Percentiles rank a stretch among this genome's conserved stretches.
Conservation (phyloP, 2,113 vertebrate species). For the Dipodomys spectabilis region DNA sequence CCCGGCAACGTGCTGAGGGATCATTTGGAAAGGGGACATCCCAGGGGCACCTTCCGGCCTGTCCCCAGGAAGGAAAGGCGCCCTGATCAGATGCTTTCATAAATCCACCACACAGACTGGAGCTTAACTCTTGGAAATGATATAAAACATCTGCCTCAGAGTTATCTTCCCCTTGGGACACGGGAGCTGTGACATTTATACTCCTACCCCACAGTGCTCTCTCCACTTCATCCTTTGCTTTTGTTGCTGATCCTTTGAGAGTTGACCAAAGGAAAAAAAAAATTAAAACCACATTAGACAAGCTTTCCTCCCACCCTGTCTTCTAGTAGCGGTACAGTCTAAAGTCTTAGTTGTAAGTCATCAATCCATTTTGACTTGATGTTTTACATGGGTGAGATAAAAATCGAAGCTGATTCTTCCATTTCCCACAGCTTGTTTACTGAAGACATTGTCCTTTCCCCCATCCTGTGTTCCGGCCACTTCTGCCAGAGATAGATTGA, state of each 20-base stretch:
- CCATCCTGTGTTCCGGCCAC: neutral
- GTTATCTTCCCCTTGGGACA: neutral
- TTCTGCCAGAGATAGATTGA: neutral
- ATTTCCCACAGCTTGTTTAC: neutral
- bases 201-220: neutral
- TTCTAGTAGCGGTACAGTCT: neutral
- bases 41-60: neutral
- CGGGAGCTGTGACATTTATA: neutral
- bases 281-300: neutral
- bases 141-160: neutral
- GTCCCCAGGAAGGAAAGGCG: neutral
- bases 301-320: neutral
- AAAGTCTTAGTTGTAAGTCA: neutral
- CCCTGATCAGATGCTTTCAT: neutral
- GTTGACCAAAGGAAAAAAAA: neutral
- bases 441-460: neutral
- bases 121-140: neutral
- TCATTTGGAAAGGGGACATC: neutral
- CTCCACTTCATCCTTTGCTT: neutral
- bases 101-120: neutral
- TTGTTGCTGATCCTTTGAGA: neutral
- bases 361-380: neutral
- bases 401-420: neutral
- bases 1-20: neutral
- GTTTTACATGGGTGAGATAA: neutral